These are phyloP conservation scores for Etheostoma spectabile DNA, from an alignment of 2,113 vertebrate genomes.

Conservation along the genomic window DNA sequence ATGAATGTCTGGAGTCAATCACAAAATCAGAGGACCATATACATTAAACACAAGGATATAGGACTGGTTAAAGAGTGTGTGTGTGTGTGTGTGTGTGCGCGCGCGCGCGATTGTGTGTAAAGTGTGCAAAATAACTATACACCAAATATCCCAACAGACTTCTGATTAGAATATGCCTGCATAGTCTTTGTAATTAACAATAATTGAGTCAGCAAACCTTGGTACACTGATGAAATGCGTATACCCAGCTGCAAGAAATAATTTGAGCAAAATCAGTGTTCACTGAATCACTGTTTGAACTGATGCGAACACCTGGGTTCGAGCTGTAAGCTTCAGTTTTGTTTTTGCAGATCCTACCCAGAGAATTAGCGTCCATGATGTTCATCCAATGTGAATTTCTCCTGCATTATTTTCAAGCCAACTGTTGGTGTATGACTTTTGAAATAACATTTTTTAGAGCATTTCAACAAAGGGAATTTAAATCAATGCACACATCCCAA, in stretches of 20 bases:
- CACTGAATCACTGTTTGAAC: slow-evolving; percentile 2
- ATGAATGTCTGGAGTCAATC: slow-evolving; percentile 37
- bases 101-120: background rate
- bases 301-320: slow-evolving; percentile 32
- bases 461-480: background rate
- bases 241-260: slow-evolving; percentile 37
- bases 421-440: background rate
- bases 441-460: background rate
- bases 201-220: slow-evolving; percentile 27
- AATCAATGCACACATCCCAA: background rate
- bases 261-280: slow-evolving; percentile 26
- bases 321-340: background rate
- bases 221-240: slow-evolving; percentile 13
- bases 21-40: slow-evolving; percentile 18
- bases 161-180: slow-evolving; percentile 32
- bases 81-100: background rate
- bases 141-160: slow-evolving; percentile 4
- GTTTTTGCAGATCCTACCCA: slow-evolving; percentile 9
- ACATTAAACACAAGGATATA: background rate
- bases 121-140: background rate
- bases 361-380: slow-evolving; percentile 1
- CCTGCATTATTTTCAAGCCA: background rate
- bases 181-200: slow-evolving; percentile 36
- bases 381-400: slow-evolving; percentile 15
- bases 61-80: background rate